Conservation (phyloP, 2,113 vertebrate genomes). For the Lasiurus cinereus region DNA sequence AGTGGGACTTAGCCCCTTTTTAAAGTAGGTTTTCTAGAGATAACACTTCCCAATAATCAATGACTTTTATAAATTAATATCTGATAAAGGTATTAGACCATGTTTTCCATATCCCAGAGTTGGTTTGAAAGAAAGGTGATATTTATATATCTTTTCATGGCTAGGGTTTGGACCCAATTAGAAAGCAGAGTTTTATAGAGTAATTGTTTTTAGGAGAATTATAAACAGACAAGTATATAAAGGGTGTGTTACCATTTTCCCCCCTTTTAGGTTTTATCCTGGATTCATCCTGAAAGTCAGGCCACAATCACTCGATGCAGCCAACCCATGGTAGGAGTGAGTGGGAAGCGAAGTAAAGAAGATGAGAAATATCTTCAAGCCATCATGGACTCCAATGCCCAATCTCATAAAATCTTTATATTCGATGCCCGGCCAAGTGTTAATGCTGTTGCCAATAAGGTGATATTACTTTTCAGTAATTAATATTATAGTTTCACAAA, state of each 20-base stretch:
- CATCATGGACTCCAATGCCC: constrained; percentile 98
- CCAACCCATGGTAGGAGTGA: constrained; percentile 97
- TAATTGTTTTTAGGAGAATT: constrained; percentile 1
- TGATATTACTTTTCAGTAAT: constrained; percentile 67
- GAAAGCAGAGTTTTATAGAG: constrained; percentile 6
- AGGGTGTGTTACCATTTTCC: background rate
- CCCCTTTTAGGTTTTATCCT: constrained; percentile 93
- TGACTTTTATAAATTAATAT: constrained; percentile 22
- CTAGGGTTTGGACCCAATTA: background rate
- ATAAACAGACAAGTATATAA: background rate
- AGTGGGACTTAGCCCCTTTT: background rate
- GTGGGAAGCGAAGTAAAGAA: constrained; percentile 96
- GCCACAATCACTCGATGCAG: constrained; percentile 96
- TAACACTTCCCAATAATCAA: background rate
- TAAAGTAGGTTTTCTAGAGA: constrained; percentile 28
- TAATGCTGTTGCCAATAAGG: constrained; percentile 98
- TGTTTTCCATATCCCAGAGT: background rate
- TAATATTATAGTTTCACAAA: background rate
- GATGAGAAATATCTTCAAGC: constrained; percentile 98
- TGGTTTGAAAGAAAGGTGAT: constrained; percentile 25
- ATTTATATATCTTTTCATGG: constrained; percentile 25
- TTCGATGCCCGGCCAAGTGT: constrained; percentile 97
- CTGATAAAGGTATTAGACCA: constrained; percentile 5
- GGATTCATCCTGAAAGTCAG: constrained; percentile 99
- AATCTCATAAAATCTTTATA: constrained; percentile 99